Evolutionary conservation across 2,113 vertebrate genomes (phyloP), one percentile per base, ranked within the genome.

Genomic region (Gavialis gangeticus): DNA sequence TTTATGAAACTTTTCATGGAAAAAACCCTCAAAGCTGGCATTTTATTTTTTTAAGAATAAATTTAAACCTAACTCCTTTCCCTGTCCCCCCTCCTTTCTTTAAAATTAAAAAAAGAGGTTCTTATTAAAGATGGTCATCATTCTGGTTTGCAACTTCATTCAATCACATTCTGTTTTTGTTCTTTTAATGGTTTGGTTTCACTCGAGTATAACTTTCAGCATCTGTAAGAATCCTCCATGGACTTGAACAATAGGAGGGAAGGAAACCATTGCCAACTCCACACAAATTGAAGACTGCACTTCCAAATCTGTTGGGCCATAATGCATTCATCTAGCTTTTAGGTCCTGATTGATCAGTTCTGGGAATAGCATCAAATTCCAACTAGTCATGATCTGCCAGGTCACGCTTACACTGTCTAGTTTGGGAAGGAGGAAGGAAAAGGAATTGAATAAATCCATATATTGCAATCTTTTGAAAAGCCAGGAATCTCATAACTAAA

Each of bases 341-440:
- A 85, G 84, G 64, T 95, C 55, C 77, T 96, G 95, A 96, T 89
- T 96, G 91, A 96, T 97, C 79, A 79, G 88, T 92, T 30, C 93
- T 96, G 95, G 96, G 88, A 96, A 96, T 93, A 96, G 77, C 86
- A 92, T 93, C 86, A 87, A 69, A 93, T 97, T 96, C 96, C 94
- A 95, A 24, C 84, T 73, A 25, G 67, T 58, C 88, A 79, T 87
- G 90, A 79, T 91, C 84, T 96, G 94, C 95, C 96, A 95, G 94
- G 69, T 96, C 92, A 93, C 75, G 92, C 95, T 82, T 94, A 89
- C 85, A 96, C 90, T 85, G 84, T 95, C 93, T 92, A 27, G 0
- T 94, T 94, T 95, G 88, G 79, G 84, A 87, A 84, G 37, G 17
- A 66, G 54, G 55, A 91, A 94, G 64, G 57, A 90, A 94, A 89